Base-by-base conservation (phyloP, 2,797 vertebrate species). In the Alauda arvensis region DNA sequence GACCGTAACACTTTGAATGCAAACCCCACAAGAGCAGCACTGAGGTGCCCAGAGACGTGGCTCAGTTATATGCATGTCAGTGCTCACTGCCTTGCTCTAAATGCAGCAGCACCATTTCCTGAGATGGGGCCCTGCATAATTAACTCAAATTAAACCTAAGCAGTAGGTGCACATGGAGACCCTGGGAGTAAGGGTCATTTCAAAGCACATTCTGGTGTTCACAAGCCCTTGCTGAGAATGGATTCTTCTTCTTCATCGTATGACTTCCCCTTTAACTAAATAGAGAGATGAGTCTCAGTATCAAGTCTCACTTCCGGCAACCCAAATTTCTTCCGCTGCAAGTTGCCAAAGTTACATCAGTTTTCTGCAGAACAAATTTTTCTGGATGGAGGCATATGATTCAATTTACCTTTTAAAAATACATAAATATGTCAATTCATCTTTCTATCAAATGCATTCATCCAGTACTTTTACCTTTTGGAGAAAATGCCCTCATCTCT, bases 21-120 rank as follows among this genome's bases (percentile, higher is more conserved):
- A 85, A 81, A 66, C 14, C 19, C 29, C 53, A 42, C 0, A 4
- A 77, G 18, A 56, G 67, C 0, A 3, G 63, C 33, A 49, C 53
- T 2, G 55, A 77, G n/a, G 29, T 63, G 62, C 33, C 31, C 0
- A 1, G 60, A 72, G 45, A 48, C 1, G 6, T 0, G 2, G 70
- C 29, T 88, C 51, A 20, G 33, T 40, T 63, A 40, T 52, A 42
- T 8, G 3, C 4, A 0, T 4, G 11, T 26, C 1, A 0, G n/a
- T 52, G 43, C 37, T 60, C 14, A 1, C 1, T 7, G 2, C 49
- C 28, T 49, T 45, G 46, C 33, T 75, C 51, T 14, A 60, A 60
- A 33, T 48, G 37, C 33, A 76, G 40, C 48, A 68, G 17, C 4
- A 3, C 21, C 24, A 8, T n/a, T 77, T 75, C 66, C 72, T 6